Evolutionary conservation across 2,797 vertebrate species (phyloP), one percentile per base, ranked within the genome.

Genomic region (Merluccius polli): DNA sequence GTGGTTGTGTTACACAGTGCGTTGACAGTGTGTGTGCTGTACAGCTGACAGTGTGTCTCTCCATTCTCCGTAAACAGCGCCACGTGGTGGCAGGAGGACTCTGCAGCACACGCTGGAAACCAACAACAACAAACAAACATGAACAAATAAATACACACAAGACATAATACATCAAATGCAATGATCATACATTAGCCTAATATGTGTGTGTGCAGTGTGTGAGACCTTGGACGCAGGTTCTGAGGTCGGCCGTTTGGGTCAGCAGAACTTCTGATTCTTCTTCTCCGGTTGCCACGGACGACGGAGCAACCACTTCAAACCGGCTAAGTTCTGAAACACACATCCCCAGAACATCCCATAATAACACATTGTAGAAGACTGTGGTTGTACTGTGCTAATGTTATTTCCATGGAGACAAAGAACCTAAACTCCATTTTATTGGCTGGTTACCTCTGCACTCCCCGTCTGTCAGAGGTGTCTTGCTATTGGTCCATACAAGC

Each of bases 161-260:
- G 52, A 63, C 52, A 24, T 2, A 27, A 11, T 7, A 13, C 48
- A 21, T 52, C 18, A 52, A 48, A 48, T 15, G 18, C 41, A 48
- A 48, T 13, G 16, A 13, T 18, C 13, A 48, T 48, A 4, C 9
- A 38, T 38, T 10, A 38, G 36, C 36, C 36, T 11, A 38, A 35
- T 35, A 35, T 35, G 33, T 8, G 8, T 35, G 8, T 35, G n/a
- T n/a, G n/a, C n/a, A n/a, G 65, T 30, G 73, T 13, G 10, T 52
- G 84, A 79, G 72, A 98, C 97, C 97, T 87, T 91, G 85, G 77
- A 96, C 77, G 78, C 97, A 99, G 69, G 93, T 85, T 68, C 85
- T 83, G 78, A 94, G 89, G 72, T 78, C 82, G 38, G 89, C 87
- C 16, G 89, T 87, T 73, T 79, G 77, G 1, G 93, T 92, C 73